These are phyloP conservation scores for Stenoptilia bipunctidactyla DNA, from an alignment of 2,888 invertebrate species.

Conservation along the genomic window DNA sequence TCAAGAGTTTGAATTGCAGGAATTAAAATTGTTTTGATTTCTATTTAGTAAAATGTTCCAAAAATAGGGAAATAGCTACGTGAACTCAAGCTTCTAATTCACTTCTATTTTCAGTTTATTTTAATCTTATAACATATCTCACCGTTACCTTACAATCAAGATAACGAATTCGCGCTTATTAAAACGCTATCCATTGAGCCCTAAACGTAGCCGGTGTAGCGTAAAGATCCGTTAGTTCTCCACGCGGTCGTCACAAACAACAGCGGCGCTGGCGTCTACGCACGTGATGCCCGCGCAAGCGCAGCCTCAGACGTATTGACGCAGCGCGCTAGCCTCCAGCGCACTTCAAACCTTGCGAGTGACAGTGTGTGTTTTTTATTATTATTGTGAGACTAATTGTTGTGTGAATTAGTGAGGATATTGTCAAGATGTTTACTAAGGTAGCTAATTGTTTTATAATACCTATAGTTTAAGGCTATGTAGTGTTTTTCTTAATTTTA, in stretches of 20 bases:
- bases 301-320: conserved; percentile 49
- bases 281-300: conserved; percentile 62
- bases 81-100: no score
- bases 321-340: conserved; percentile 62
- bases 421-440: conserved; percentile 31
- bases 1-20: no score
- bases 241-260: conserved; percentile 33
- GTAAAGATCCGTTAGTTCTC: conserved; percentile 49
- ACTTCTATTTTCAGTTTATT: no score
- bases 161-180: no score
- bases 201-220: conserved; percentile 32
- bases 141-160: no score
- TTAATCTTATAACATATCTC: no score
- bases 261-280: conserved; percentile 43
- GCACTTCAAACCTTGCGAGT: conserved; percentile 46
- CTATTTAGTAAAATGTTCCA: no score
- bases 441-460: conserved; percentile 21
- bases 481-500: no score
- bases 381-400: conserved; percentile 11
- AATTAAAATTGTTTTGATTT: no score
- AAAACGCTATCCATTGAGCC: conserved; percentile 21
- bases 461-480: no score
- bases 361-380: conserved; percentile 34
- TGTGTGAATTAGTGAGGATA: conserved; percentile 2
- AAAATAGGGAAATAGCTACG: no score